Conservation (phyloP, 1,140 invertebrate genomes). For the Ips typographus region DNA sequence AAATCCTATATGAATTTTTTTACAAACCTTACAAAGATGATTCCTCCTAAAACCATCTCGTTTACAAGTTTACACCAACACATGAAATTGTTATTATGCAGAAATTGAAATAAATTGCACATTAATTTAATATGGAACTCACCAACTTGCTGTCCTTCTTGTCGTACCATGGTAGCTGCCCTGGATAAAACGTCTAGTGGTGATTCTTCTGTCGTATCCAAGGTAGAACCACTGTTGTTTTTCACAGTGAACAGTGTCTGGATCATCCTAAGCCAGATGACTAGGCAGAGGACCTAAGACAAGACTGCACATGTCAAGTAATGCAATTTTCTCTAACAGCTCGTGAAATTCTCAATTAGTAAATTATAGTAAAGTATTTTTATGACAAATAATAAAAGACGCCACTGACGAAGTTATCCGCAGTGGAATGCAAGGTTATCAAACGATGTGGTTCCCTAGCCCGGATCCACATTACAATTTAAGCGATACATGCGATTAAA, state of each 20-base stretch:
- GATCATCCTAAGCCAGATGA: conserved; percentile 31
- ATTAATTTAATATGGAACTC: background rate
- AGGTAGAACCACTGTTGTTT: conserved; percentile 26
- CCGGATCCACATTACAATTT: background rate
- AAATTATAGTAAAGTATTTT: background rate
- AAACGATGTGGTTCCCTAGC: conserved; percentile 5
- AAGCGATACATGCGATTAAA: background rate
- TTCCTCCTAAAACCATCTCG: no score
- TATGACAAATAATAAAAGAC: conserved; percentile 15
- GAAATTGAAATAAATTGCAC: no score
- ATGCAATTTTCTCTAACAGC: background rate
- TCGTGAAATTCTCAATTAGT: background rate
- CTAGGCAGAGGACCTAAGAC: background rate
- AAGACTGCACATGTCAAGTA: background rate
- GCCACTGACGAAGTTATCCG: conserved; percentile 13
- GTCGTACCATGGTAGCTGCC: conserved; percentile 89
- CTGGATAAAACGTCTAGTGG: conserved; percentile 84
- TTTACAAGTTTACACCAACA: no score
- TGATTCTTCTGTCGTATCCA: conserved; percentile 62
- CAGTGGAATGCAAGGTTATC: conserved; percentile 27
- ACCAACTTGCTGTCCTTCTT: conserved; percentile 53
- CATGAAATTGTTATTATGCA: no score
- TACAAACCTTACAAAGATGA: no score
- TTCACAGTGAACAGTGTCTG: conserved; percentile 40
- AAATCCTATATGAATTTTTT: no score